Evolutionary conservation across 2,888 invertebrate genomes (phyloP).

Genomic region (Xylocampa areola): DNA sequence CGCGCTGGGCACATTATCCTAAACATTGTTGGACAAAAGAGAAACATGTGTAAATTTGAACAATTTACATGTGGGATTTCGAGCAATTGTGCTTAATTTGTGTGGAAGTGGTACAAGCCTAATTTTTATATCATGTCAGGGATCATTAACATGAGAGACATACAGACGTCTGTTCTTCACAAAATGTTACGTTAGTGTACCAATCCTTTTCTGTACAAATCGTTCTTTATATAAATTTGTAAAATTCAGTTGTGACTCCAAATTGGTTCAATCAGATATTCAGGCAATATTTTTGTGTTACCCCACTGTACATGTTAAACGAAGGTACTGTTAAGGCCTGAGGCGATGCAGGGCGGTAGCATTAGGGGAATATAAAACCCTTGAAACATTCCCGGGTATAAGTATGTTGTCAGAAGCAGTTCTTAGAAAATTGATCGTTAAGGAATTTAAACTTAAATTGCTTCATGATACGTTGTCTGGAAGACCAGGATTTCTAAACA

Average conservation of each 20-base stretch:
- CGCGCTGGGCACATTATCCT: conserved; percentile 31
- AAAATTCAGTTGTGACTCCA: conserved; percentile 28
- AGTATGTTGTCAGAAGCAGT: conserved; percentile 30
- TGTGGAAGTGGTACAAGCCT: conserved; percentile 11
- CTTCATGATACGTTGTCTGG: no score
- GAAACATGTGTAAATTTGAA: conserved; percentile 37
- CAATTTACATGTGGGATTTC: conserved; percentile 29
- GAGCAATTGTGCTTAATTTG: conserved; percentile 21
- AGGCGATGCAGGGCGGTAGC: conserved; percentile 30
- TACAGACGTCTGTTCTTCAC: no score
- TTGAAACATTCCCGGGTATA: conserved; percentile 28
- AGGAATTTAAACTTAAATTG: background rate
- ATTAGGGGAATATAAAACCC: conserved; percentile 17
- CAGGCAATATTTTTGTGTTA: conserved; percentile 47
- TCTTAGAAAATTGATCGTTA: conserved; percentile 22
- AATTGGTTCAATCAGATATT: conserved; percentile 40
- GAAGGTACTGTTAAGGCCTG: conserved; percentile 13
- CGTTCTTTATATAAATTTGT: conserved; percentile 24
- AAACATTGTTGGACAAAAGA: conserved; percentile 18
- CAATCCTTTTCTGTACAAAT: background rate
- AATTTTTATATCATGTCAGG: background rate
- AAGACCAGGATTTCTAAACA: no score
- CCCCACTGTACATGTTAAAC: conserved; percentile 17
- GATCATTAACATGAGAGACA: no score
- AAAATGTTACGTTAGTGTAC: no score